phyloP scores from a whole-genome alignment of 2,888 invertebrate species.

The Agonopterix heracliana region DNA sequence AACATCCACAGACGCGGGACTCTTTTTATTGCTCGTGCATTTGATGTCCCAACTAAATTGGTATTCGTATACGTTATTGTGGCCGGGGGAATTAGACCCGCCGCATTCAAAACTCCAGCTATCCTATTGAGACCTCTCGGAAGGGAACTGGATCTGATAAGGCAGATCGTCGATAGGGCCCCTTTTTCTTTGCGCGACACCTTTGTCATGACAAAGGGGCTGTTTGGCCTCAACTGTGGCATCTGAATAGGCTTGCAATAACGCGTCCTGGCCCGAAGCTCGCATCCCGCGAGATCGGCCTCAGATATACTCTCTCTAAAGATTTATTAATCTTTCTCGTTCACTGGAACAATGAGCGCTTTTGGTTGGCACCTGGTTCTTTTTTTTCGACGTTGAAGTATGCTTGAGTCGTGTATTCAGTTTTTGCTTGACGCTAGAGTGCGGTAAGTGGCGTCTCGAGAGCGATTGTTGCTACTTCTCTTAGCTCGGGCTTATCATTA shows the following conservation, averaged over 20 bases:
- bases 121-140: conserved; percentile 73
- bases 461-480: conserved; percentile 40
- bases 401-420: conserved; percentile 51
- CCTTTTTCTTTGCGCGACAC: conserved; percentile 75
- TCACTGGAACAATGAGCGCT: conserved; percentile 69
- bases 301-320: conserved; percentile 69
- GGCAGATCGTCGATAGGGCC: conserved; percentile 71
- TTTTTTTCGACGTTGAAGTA: conserved; percentile 61
- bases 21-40: conserved; percentile 44
- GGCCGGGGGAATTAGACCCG: conserved; percentile 69
- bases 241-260: conserved; percentile 75
- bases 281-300: conserved; percentile 71
- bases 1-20: conserved; percentile 34
- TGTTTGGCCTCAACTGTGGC: conserved; percentile 72
- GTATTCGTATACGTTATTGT: conserved; percentile 63
- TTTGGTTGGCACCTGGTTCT: conserved; percentile 70
- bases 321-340: conserved; percentile 73
- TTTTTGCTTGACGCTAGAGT: conserved; percentile 52
- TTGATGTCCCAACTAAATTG: conserved; percentile 57
- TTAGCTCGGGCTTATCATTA: conserved; percentile 11
- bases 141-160: conserved; percentile 75
- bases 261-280: conserved; percentile 65
- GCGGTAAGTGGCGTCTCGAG: conserved; percentile 45
- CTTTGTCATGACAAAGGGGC: conserved; percentile 74
- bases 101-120: conserved; percentile 66